A percentile compares a stretch with the other conserved stretches of the same genome.
These are phyloP conservation scores for Drosophila nigromelanica DNA, from an alignment of 1,140 invertebrate genomes.

Conservation along the genomic window DNA sequence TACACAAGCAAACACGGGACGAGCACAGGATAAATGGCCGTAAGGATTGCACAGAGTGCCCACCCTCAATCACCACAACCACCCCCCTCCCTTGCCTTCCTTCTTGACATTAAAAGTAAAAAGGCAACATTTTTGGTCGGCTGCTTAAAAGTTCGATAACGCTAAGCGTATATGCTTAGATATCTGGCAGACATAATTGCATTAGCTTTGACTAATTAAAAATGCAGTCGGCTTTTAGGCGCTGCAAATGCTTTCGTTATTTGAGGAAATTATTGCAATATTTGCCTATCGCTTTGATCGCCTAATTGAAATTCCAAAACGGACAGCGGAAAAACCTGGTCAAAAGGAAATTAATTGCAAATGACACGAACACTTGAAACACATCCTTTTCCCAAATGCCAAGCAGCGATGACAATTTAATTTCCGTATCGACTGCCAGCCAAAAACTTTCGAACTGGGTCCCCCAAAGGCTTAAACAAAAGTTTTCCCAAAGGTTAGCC, in stretches of 20 bases:
- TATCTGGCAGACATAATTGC: conserved; percentile 54
- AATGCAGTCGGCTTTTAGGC: conserved; percentile 76
- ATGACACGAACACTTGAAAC: conserved; percentile 77
- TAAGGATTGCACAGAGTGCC: conserved; percentile 37
- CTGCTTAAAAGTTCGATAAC: conserved; percentile 65
- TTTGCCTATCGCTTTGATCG: conserved; percentile 42
- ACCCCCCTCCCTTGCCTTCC: neutral
- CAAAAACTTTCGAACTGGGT: neutral
- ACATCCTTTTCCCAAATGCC: conserved; percentile 55
- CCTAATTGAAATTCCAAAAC: conserved; percentile 57
- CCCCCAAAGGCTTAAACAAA: neutral
- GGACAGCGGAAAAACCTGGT: conserved; percentile 63
- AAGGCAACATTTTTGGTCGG: conserved; percentile 61
- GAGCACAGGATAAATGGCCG: conserved; percentile 56
- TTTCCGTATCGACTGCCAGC: conserved; percentile 61
- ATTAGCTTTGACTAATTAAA: conserved; percentile 67
- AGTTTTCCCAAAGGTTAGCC: neutral
- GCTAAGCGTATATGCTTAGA: conserved; percentile 41
- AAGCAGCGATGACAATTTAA: conserved; percentile 72
- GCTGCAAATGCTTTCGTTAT: conserved; percentile 42
- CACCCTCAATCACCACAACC: neutral
- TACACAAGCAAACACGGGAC: conserved; percentile 64
- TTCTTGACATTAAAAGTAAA: conserved; percentile 57
- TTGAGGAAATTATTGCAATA: conserved; percentile 64
- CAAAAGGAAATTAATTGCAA: conserved; percentile 80